Percentiles rank a stretch among this genome's conserved stretches.
phyloP scores from a whole-genome alignment of 2,113 vertebrate species.

The Glaucidium brasilianum region DNA sequence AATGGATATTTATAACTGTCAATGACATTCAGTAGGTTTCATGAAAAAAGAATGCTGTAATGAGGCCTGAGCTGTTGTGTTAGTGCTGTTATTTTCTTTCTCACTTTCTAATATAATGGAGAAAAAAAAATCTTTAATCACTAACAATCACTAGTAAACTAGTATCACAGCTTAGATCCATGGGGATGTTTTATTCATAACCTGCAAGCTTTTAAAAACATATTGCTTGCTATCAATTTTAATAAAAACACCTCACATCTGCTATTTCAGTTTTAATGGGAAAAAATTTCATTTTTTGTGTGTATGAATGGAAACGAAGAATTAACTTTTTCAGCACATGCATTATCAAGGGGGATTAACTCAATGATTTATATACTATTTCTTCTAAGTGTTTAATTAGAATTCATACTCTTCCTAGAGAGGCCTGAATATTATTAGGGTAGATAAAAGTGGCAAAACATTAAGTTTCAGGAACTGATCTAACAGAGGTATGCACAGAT shows the following conservation, averaged over 20 bases:
- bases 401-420: slow-evolving; percentile 30
- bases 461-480: not conserved
- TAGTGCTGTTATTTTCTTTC: not conserved
- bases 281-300: not conserved
- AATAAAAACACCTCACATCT: slow-evolving; percentile 4
- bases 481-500: not conserved
- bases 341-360: slow-evolving; percentile 7
- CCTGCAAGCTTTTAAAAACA: not conserved
- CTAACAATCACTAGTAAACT: not conserved
- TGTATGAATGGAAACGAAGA: slow-evolving; percentile 23
- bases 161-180: not conserved
- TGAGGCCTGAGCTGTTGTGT: not conserved
- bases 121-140: slow-evolving; percentile 21
- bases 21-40: not conserved
- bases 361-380: slow-evolving; percentile 15
- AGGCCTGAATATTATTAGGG: not conserved
- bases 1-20: not conserved
- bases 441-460: not conserved
- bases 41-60: slow-evolving; percentile 11
- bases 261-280: slow-evolving; percentile 16
- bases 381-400: slow-evolving; percentile 34
- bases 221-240: not conserved
- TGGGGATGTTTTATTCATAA: not conserved
- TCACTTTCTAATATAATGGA: slow-evolving; percentile 11
- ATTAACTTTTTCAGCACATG: not conserved